Conservation (phyloP, 2,113 vertebrate species). For the Axis porcinus region DNA sequence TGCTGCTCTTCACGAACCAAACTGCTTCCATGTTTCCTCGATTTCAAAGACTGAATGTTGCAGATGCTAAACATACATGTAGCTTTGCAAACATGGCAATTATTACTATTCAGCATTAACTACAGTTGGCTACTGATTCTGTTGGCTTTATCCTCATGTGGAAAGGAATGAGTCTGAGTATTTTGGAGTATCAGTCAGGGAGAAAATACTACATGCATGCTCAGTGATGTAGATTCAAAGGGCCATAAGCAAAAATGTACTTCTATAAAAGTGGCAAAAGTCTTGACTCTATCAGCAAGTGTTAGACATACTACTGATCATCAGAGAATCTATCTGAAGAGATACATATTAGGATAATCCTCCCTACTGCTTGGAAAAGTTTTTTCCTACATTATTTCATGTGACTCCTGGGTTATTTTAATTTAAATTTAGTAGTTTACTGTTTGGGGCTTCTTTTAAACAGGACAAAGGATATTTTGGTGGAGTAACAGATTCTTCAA, state of each 20-base stretch:
- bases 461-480: background rate
- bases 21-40: too few relatives aligned
- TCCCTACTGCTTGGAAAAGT: background rate
- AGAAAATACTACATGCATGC: background rate
- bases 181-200: too few relatives aligned
- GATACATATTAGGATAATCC: background rate
- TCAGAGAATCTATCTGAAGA: background rate
- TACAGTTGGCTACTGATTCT: background rate
- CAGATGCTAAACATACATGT: background rate
- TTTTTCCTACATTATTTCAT: background rate
- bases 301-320: too few relatives aligned
- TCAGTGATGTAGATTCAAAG: background rate
- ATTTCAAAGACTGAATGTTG: background rate
- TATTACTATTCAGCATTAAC: background rate
- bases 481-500: background rate
- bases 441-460: background rate
- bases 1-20: background rate
- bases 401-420: background rate
- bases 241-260: background rate
- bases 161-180: background rate
- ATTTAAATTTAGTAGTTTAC: background rate
- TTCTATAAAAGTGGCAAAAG: background rate
- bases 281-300: background rate
- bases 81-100: background rate
- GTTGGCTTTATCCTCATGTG: background rate